These are phyloP conservation scores for Tragopan temminckii DNA, from an alignment of 2,797 vertebrate species.

Conservation along the genomic window DNA sequence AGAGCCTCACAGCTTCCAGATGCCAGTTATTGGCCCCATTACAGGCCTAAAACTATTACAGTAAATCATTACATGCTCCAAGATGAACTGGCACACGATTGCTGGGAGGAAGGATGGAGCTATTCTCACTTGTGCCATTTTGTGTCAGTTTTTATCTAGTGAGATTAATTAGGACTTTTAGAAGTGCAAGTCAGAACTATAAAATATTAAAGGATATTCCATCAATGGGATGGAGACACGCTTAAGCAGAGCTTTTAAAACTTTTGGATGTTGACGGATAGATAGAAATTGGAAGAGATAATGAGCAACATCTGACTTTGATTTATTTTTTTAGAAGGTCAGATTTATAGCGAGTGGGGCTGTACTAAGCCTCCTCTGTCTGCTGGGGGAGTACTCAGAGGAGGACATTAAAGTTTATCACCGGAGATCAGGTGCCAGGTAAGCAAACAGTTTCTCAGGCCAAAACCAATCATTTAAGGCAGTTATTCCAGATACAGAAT, in stretches of 20 bases:
- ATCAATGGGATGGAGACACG: slow-evolving; percentile 18
- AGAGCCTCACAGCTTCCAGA: slow-evolving; percentile 77
- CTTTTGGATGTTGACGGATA: neutral
- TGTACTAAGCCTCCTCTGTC: neutral
- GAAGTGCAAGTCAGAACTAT: slow-evolving; percentile 73
- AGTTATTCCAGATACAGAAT: slow-evolving; percentile 46
- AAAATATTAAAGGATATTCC: slow-evolving; percentile 70
- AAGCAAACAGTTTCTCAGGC: slow-evolving; percentile 64
- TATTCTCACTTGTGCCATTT: slow-evolving; percentile 71
- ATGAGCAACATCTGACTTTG: slow-evolving; percentile 35
- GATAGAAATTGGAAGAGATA: slow-evolving; percentile 9
- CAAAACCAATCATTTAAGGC: slow-evolving; percentile 56
- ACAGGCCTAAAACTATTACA: slow-evolving; percentile 67
- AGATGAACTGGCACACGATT: slow-evolving; percentile 67
- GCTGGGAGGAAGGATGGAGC: slow-evolving; percentile 62
- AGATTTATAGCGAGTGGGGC: slow-evolving; percentile 25
- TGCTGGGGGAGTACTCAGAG: neutral
- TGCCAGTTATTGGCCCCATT: slow-evolving; percentile 75
- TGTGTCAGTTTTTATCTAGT: slow-evolving; percentile 77
- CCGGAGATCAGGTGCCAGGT: slow-evolving; percentile 64
- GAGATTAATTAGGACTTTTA: slow-evolving; percentile 81
- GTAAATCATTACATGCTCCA: slow-evolving; percentile 70
- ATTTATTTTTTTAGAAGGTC: neutral
- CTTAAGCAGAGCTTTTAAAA: slow-evolving; percentile 58
- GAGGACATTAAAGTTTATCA: slow-evolving; percentile 52